A percentile compares a stretch with the other conserved stretches of the same genome.
Conservation (phyloP, 1,140 invertebrate species). For the Ctenoplectra terminalis region DNA sequence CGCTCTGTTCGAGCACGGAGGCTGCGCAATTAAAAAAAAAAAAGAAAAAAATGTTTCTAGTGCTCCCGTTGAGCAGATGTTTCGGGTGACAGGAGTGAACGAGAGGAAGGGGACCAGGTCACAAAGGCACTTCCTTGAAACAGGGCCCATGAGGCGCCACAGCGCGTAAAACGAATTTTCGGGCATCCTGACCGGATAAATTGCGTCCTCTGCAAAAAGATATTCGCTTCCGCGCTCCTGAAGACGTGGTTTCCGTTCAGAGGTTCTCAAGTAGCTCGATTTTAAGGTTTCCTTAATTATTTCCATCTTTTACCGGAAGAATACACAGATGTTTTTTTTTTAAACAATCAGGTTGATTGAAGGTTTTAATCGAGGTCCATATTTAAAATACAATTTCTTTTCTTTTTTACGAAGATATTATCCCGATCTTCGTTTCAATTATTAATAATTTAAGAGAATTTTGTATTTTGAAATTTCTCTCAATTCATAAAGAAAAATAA, state of each 20-base stretch:
- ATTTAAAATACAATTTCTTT: too few species aligned
- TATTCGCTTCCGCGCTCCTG: neutral
- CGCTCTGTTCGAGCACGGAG: constrained; percentile 38
- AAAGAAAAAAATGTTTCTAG: constrained; percentile 46
- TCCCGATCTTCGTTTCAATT: too few species aligned
- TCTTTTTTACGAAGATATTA: too few species aligned
- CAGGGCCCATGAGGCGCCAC: constrained; percentile 41
- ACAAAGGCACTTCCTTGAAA: constrained; percentile 63
- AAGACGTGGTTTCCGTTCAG: neutral
- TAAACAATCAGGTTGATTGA: too few species aligned
- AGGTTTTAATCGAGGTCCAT: too few species aligned
- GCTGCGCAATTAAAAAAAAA: constrained; percentile 27
- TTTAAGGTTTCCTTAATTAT: too few species aligned
- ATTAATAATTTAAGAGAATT: too few species aligned
- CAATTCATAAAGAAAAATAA: too few species aligned
- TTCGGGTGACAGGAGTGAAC: constrained; percentile 26
- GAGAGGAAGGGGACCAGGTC: constrained; percentile 24
- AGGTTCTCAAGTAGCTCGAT: neutral
- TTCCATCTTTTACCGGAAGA: too few species aligned
- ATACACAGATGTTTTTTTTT: too few species aligned
- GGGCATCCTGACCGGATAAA: neutral
- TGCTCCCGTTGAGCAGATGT: constrained; percentile 56
- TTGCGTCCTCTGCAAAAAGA: constrained; percentile 18
- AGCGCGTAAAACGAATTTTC: constrained; percentile 56
- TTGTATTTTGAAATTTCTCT: too few species aligned